Evolutionary conservation across 2,797 vertebrate species (phyloP).

Genomic region (Sebastes iracundus): DNA sequence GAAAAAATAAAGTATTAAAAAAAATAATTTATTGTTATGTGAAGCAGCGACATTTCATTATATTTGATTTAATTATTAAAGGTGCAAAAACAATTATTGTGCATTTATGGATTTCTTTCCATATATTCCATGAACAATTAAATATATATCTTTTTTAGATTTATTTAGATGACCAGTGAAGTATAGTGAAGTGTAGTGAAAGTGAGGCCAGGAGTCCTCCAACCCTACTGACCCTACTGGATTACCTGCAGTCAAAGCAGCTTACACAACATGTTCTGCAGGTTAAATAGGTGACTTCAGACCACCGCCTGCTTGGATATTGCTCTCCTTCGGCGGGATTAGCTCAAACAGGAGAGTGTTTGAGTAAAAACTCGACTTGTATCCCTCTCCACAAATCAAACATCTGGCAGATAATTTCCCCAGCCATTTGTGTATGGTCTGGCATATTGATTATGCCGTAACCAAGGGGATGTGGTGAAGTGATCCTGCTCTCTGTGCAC

Average conservation of each 20-base stretch:
- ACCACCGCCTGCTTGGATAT: background rate
- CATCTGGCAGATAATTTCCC: constrained; percentile 27
- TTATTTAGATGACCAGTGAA: background rate
- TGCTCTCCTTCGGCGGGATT: constrained; percentile 9
- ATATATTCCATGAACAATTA: background rate
- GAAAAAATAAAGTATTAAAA: too few species aligned
- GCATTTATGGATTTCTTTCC: background rate
- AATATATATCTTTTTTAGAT: background rate
- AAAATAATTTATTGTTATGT: background rate
- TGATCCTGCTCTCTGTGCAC: constrained; percentile 16
- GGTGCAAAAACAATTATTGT: background rate
- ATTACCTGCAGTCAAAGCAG: constrained; percentile 69
- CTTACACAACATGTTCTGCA: constrained; percentile 56
- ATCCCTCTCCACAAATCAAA: constrained; percentile 15
- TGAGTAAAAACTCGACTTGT: background rate
- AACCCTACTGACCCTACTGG: constrained; percentile 31
- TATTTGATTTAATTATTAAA: background rate
- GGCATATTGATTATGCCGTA: constrained; percentile 57
- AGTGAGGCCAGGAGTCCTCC: constrained; percentile 30
- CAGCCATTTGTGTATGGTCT: background rate
- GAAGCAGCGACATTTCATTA: background rate
- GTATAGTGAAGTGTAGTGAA: constrained; percentile 18
- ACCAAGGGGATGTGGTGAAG: constrained; percentile 54
- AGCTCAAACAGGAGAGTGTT: background rate
- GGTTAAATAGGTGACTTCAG: constrained; percentile 51